Evolutionary conservation across 2,888 invertebrate species (phyloP).

Genomic region (Cataglyphis cursor): DNA sequence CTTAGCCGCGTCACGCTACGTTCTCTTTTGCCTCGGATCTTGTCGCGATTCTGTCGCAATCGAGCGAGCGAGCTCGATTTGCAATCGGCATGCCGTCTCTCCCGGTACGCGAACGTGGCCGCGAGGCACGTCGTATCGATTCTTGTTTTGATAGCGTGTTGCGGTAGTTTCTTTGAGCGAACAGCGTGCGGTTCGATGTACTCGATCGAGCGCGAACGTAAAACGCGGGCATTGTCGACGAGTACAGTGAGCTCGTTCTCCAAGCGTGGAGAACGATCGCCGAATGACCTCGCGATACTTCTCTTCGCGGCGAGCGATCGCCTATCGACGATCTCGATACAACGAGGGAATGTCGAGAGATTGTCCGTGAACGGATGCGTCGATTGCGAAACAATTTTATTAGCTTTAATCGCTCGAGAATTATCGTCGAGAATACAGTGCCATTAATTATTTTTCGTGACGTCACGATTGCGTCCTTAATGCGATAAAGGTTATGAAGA

Average conservation of each 20-base stretch:
- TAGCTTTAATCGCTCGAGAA: constrained; percentile 26
- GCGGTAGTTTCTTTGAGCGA: constrained; percentile 62
- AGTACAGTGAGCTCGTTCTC: constrained; percentile 30
- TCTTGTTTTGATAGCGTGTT: constrained; percentile 74
- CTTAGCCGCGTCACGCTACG: constrained; percentile 28
- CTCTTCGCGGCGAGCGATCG: constrained; percentile 7
- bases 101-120: constrained; percentile 70
- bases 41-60: constrained; percentile 44
- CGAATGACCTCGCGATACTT: constrained; percentile 41
- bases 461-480: constrained; percentile 4
- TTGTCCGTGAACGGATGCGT: constrained; percentile 8
- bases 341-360: background rate
- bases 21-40: constrained; percentile 34
- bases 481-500: constrained; percentile 6
- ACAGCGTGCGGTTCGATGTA: constrained; percentile 61
- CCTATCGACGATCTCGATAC: constrained; percentile 38
- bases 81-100: constrained; percentile 67
- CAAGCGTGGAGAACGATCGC: constrained; percentile 30
- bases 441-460: constrained; percentile 26
- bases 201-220: constrained; percentile 51
- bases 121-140: constrained; percentile 76
- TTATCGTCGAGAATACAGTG: background rate
- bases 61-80: constrained; percentile 73
- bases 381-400: constrained; percentile 45
- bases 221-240: constrained; percentile 37